Conservation (phyloP, 2,888 invertebrate species). For the Leptopterna dolabrata region DNA sequence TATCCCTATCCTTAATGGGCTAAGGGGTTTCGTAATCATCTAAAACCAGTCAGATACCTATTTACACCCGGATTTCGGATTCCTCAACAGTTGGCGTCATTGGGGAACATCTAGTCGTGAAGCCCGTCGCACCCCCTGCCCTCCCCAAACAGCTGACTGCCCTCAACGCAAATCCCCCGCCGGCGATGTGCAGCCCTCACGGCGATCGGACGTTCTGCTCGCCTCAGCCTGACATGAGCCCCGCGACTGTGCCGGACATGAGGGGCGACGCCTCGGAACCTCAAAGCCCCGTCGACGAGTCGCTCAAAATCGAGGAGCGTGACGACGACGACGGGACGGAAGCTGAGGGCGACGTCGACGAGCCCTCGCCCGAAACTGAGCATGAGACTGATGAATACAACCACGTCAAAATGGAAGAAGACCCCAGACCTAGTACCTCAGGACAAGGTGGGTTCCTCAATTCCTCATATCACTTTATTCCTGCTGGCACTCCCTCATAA, state of each 20-base stretch:
- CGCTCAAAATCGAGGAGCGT: not conserved
- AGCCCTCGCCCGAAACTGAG: slow-evolving; percentile 38
- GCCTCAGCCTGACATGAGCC: slow-evolving; percentile 6
- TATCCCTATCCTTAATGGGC: no score
- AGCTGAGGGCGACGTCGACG: slow-evolving; percentile 41
- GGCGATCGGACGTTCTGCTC: slow-evolving; percentile 19
- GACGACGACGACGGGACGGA: slow-evolving; percentile 33
- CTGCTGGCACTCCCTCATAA: not conserved
- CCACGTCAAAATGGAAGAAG: slow-evolving; percentile 50
- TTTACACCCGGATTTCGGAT: no score
- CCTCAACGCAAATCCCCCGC: slow-evolving; percentile 3
- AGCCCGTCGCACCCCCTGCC: slow-evolving; percentile 33
- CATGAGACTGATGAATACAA: slow-evolving; percentile 52
- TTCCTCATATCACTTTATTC: no score
- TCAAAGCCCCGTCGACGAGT: slow-evolving; percentile 19
- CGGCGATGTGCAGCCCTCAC: slow-evolving; percentile 4
- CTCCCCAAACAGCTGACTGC: slow-evolving; percentile 37
- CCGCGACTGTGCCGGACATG: not conserved
- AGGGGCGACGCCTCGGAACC: slow-evolving; percentile 25
- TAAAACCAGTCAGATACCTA: no score
- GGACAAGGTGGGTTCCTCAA: slow-evolving; percentile 57
- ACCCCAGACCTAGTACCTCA: slow-evolving; percentile 59
- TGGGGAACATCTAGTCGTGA: slow-evolving; percentile 50
- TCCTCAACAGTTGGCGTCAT: not conserved
- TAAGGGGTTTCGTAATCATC: no score